Percentiles rank a stretch among this genome's conserved stretches.
phyloP scores from a whole-genome alignment of 2,797 vertebrate genomes.

The Urosaurus nigricauda region DNA sequence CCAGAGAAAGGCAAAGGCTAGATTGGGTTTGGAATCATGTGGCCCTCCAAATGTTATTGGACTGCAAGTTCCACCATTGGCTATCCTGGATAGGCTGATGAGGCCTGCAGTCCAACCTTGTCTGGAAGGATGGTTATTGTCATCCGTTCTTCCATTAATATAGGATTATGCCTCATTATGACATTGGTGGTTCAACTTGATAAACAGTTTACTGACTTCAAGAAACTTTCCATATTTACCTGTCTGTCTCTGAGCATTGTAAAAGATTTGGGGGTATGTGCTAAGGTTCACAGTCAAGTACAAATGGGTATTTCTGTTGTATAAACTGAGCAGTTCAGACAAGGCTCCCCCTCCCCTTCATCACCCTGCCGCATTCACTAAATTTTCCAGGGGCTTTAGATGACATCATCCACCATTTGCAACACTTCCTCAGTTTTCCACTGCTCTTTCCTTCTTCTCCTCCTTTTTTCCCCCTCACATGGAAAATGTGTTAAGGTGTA shows the following conservation, averaged over 20 bases:
- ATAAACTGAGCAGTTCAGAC: not conserved
- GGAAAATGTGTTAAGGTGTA: not conserved
- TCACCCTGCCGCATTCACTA: not conserved
- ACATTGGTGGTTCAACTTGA: not conserved
- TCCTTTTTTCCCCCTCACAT: not conserved
- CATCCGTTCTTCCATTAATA: not conserved
- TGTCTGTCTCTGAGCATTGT: not conserved
- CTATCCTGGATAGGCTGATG: no score
- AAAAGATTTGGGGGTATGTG: not conserved
- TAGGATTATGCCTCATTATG: not conserved
- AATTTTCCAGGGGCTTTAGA: not conserved
- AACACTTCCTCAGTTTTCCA: not conserved
- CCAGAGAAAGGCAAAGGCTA: not conserved
- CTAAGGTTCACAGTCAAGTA: not conserved
- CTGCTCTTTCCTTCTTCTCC: not conserved
- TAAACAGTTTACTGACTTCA: not conserved
- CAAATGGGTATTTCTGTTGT: not conserved
- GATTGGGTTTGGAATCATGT: no score
- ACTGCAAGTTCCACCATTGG: not conserved
- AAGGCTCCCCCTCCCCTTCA: not conserved
- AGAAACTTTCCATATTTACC: not conserved
- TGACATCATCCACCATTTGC: not conserved
- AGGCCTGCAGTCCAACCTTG: not conserved
- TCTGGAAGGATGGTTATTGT: not conserved
- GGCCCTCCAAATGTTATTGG: not conserved